Evolutionary conservation across 2,113 vertebrate genomes (phyloP).

Genomic region (Thymallus thymallus): DNA sequence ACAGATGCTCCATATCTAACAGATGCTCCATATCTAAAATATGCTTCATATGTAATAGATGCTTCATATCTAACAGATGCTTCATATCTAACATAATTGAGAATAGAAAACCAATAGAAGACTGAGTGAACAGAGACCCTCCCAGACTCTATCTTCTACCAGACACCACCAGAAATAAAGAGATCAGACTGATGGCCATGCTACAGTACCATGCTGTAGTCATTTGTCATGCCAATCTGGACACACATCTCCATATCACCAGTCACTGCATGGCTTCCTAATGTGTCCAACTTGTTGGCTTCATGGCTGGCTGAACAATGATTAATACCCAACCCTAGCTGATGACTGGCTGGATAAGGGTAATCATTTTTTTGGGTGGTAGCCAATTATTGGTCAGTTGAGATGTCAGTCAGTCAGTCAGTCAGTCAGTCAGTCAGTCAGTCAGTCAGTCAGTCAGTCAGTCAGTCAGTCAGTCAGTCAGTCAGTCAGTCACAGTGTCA

Average conservation of each 20-base stretch:
- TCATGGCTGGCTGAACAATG: slow-evolving; percentile 61
- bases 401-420: slow-evolving; percentile 20
- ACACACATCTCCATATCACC: slow-evolving; percentile 28
- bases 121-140: too few species aligned
- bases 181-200: slow-evolving; percentile 41
- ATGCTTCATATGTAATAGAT: too few species aligned
- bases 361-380: slow-evolving; percentile 54
- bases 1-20: too few species aligned
- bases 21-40: too few species aligned
- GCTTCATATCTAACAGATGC: too few species aligned
- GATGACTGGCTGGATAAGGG: slow-evolving; percentile 58
- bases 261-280: slow-evolving; percentile 45
- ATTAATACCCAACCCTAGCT: slow-evolving; percentile 48
- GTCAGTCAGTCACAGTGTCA: too few species aligned
- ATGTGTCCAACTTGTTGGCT: slow-evolving; percentile 65
- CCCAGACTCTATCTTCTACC: neutral
- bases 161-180: slow-evolving; percentile 41
- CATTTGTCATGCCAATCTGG: slow-evolving; percentile 61
- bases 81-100: too few species aligned
- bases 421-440: too few species aligned
- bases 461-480: slow-evolving; percentile 16
- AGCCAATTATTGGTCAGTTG: slow-evolving; percentile 41
- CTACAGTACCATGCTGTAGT: slow-evolving; percentile 41
- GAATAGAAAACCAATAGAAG: too few species aligned
- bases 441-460: too few species aligned